A percentile compares a stretch with the other conserved stretches of the same genome.
phyloP scores from a whole-genome alignment of 2,797 vertebrate species.

The Hapalemur alaotrensis region DNA sequence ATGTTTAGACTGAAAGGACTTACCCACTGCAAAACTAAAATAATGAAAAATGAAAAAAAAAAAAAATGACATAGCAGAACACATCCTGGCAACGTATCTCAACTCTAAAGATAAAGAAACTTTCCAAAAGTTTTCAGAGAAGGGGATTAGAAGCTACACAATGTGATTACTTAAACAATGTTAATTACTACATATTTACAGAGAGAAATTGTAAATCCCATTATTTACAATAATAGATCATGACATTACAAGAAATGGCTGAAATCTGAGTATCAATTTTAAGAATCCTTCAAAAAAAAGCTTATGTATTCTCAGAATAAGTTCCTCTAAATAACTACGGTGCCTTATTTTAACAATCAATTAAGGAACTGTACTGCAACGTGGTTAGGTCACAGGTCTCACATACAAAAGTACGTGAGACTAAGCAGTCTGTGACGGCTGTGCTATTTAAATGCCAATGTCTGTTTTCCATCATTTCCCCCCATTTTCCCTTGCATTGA shows the following conservation, averaged over 20 bases:
- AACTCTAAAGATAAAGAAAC: neutral
- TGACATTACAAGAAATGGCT: conserved; percentile 31
- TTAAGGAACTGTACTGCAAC: neutral
- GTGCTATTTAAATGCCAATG: neutral
- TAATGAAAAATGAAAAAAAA: conserved; percentile 11
- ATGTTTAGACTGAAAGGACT: neutral
- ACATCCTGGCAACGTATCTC: neutral
- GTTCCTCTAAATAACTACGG: neutral
- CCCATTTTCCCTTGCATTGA: neutral
- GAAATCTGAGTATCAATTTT: neutral
- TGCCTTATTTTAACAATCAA: neutral
- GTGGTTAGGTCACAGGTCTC: neutral
- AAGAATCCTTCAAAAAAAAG: neutral
- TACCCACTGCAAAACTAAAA: neutral
- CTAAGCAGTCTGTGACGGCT: neutral
- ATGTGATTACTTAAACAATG: neutral
- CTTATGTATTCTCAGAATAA: neutral
- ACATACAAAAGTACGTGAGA: neutral
- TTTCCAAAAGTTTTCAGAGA: neutral
- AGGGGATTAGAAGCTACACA: neutral
- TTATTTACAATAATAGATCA: neutral
- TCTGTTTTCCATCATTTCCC: neutral
- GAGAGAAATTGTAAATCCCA: neutral
- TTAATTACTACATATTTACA: conserved; percentile 5
- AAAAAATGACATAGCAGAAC: neutral